phyloP scores from a whole-genome alignment of 1,140 invertebrate species.

The Platyscapa corneri region DNA sequence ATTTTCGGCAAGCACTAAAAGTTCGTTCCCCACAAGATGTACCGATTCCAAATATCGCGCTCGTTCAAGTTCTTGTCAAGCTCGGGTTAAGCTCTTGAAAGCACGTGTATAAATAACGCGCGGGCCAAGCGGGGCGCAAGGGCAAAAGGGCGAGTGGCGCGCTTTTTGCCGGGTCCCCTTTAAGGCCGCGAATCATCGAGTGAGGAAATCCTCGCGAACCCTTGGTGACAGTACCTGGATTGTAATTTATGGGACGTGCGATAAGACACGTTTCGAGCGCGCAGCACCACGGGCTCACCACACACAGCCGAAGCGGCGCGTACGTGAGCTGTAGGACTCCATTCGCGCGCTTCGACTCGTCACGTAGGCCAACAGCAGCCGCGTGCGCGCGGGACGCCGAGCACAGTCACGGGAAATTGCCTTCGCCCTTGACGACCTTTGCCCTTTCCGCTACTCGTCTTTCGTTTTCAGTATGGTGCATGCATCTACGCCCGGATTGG shows the following conservation, averaged over 20 bases:
- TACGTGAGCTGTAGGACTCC: conserved; percentile 57
- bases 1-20: no score
- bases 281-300: conserved; percentile 10
- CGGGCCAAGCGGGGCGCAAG: not conserved
- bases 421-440: not conserved
- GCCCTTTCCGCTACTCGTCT: not conserved
- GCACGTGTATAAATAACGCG: not conserved
- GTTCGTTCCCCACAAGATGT: no score
- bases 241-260: no score
- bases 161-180: not conserved
- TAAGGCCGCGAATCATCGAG: no score
- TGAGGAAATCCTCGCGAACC: no score
- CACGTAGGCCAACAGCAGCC: conserved; percentile 65
- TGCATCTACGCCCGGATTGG: no score
- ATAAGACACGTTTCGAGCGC: no score
- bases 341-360: conserved; percentile 62
- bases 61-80: no score
- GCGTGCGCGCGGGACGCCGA: not conserved
- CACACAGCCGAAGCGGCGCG: not conserved
- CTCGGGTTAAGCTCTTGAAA: not conserved
- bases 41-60: no score
- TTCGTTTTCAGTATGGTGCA: no score
- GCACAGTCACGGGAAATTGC: conserved; percentile 18
- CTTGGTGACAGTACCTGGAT: no score
- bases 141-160: not conserved